Evolutionary conservation across 1,140 invertebrate species (phyloP).

Genomic region (Rhizoglyphus robini): DNA sequence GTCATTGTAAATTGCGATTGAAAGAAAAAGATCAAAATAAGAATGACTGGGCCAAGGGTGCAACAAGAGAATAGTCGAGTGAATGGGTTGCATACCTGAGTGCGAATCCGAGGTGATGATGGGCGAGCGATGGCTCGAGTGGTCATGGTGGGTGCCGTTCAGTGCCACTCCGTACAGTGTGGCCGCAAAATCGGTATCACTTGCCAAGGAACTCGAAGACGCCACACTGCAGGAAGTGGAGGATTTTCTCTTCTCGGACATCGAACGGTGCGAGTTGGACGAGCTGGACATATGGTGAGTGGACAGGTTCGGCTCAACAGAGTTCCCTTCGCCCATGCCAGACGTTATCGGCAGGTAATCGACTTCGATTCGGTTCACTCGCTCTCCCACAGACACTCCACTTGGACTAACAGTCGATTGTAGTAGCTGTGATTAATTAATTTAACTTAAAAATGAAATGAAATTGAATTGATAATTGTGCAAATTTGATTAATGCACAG

Average conservation of each 20-base stretch:
- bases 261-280: not conserved
- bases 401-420: not conserved
- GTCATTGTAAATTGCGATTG: too few relatives aligned
- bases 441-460: slow-evolving; percentile 20
- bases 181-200: slow-evolving; percentile 8
- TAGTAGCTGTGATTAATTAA: slow-evolving; percentile 21
- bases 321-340: slow-evolving; percentile 1
- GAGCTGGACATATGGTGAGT: not conserved
- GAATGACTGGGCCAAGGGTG: too few relatives aligned
- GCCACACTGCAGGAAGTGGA: slow-evolving; percentile 4
- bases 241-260: slow-evolving; percentile 10
- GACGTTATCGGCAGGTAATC: too few relatives aligned
- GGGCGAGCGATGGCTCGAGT: not conserved
- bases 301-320: not conserved
- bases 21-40: too few relatives aligned
- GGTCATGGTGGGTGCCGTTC: slow-evolving; percentile 1
- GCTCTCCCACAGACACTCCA: too few relatives aligned
- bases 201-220: not conserved
- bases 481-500: slow-evolving; percentile 11
- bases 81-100: slow-evolving; percentile 4
- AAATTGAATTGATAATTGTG: slow-evolving; percentile 14
- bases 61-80: too few relatives aligned
- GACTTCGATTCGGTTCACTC: too few relatives aligned
- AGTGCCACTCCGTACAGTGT: slow-evolving; percentile 3
- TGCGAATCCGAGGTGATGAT: not conserved